Evolutionary conservation across 2,888 invertebrate genomes (phyloP), one percentile per base, ranked within the genome.

Genomic region (Tenthredo mesomela): DNA sequence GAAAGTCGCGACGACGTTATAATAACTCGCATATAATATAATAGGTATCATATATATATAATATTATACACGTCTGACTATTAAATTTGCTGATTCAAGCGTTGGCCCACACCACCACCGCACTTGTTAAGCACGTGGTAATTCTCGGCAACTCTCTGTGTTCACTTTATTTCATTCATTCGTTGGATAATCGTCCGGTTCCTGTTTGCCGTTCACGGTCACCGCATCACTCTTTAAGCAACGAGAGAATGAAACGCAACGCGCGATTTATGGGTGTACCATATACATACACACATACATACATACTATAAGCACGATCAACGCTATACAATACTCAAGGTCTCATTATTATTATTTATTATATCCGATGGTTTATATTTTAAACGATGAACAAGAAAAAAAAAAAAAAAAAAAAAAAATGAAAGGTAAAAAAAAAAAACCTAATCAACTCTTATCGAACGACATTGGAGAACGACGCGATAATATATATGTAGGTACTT

Each of bases 131-230:
- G 77, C 77, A 77, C 77, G 77, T 77, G 77, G 37, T 37, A 37
- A 29, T n/a, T 40, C 77, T 50, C 12, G 77, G 10, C 78, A n/a
- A 58, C 37, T 58, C 33, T 29, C 47, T 18, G 86, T 86, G 88
- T 88, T 88, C 89, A 89, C 89, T 90, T 88, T 89, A 89, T 90
- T 91, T 91, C 91, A 91, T 90, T 91, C 89, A 90, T 90, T 91
- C 89, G 88, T 85, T 70, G 88, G 88, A 89, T 91, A 91, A 91
- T 91, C 89, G 90, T 82, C 89, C 86, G 88, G 91, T 91, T 91
- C 91, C 91, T 91, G 91, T 90, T 91, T 91, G 90, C 89, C 85
- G 87, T 87, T 87, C 89, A 89, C 88, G 82, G 82, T 84, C 84
- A 61, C 78, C 84, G n/a, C 61, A n/a, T 37, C n/a, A 40, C 18